Conservation (phyloP, 2,797 vertebrate genomes). For the Pseudochromis fuscus region DNA sequence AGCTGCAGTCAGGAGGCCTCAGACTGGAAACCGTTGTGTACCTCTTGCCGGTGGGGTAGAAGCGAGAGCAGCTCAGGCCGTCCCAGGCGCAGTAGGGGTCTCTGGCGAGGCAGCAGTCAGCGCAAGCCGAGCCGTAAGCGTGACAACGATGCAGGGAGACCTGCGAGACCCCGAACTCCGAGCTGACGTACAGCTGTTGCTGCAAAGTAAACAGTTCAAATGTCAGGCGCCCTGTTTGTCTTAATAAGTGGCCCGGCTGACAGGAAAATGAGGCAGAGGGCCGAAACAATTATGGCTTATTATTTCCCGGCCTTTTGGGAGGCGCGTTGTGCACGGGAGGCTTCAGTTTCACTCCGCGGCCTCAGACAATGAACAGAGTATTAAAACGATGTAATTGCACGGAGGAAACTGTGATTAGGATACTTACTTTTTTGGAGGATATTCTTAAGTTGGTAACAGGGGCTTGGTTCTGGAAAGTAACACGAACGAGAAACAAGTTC, state of each 20-base stretch:
- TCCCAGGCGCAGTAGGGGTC: constrained; percentile 99
- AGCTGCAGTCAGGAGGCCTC: not conserved
- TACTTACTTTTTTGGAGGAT: constrained; percentile 96
- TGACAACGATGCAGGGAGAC: constrained; percentile 96
- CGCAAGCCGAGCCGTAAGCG: constrained; percentile 94
- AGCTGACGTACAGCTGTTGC: constrained; percentile 98
- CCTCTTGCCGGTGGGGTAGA: constrained; percentile 97
- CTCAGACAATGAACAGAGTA: constrained; percentile 21
- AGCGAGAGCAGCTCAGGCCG: constrained; percentile 94
- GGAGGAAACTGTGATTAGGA: not conserved
- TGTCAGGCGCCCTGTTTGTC: constrained; percentile 75
- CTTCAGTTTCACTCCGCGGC: constrained; percentile 15
- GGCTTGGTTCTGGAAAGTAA: constrained; percentile 86
- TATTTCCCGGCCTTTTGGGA: constrained; percentile 58
- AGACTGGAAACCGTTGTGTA: constrained; percentile 59
- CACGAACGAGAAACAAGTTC: constrained; percentile 1
- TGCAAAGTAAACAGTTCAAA: constrained; percentile 83
- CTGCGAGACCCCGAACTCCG: constrained; percentile 93
- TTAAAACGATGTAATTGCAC: constrained; percentile 39
- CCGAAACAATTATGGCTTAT: constrained; percentile 61
- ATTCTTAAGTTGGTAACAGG: constrained; percentile 95
- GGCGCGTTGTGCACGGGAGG: constrained; percentile 27
- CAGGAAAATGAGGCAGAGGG: constrained; percentile 71
- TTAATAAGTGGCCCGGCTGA: constrained; percentile 73
- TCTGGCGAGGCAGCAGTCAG: constrained; percentile 96